Evolutionary conservation across 2,797 vertebrate genomes (phyloP), one percentile per base, ranked within the genome.

Genomic region (Pipistrellus nathusii): DNA sequence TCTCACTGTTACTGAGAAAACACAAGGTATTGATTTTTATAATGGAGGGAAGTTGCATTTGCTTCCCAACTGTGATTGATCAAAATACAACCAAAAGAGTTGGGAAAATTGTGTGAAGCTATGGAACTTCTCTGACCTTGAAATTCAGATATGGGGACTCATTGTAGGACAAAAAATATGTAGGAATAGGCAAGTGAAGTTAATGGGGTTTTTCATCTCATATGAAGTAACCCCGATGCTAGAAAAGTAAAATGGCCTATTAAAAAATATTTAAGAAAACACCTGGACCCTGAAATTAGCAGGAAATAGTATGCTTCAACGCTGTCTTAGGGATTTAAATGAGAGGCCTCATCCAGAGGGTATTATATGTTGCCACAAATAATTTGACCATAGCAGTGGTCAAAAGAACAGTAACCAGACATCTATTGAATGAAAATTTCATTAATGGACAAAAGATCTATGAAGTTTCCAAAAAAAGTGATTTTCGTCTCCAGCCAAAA

Each of bases 401-500:
- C 66, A 57, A 66, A 81, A 48, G n/a, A 73, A 80, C 3, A n/a
- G 9, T 55, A 53, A 35, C 12, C 15, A 62, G 35, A n/a, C 6
- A 23, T 38, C 2, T 30, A 46, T 32, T 53, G 62, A 64, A 84
- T 44, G 13, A 78, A 72, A 87, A 41, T 38, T 71, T 62, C 10
- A n/a, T 25, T 18, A n/a, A 68, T 38, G 23, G 53, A 15, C 25
- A 21, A 44, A 73, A 80, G 51, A 32, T 10, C 15, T 75, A 12
- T 25, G 15, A 69, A 21, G 6, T 82, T 88, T 23, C 21, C 64
- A 75, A 82, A 32, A 77, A 57, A 75, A 30, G 7, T 38, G 32
- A 80, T 32, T 89, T 93, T 89, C 72, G 12, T 71, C 44, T 95
- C 25, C 8, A 92, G 27, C 8, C 8, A 4, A 35, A 23, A n/a